A percentile compares a stretch with the other conserved stretches of the same genome.
Evolutionary conservation across 2,113 vertebrate genomes (phyloP).

Genomic region (Sinocyclocheilus maitianheensis): DNA sequence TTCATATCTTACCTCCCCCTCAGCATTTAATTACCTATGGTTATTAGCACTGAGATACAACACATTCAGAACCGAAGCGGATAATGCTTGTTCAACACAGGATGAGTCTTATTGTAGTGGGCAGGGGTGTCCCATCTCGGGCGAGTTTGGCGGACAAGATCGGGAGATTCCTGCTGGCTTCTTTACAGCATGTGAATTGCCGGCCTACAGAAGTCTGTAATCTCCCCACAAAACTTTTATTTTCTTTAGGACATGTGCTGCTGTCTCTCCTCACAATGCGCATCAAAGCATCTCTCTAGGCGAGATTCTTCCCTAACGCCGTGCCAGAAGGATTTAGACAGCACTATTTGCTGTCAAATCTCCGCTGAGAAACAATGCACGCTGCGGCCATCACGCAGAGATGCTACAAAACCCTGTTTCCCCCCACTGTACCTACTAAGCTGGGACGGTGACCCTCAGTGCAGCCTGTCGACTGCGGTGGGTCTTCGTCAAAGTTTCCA

Average conservation of each 20-base stretch:
- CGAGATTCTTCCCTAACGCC: constrained; percentile 60
- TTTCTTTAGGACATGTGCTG: constrained; percentile 66
- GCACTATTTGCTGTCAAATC: constrained; percentile 69
- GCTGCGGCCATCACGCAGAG: constrained; percentile 66
- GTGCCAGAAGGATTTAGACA: constrained; percentile 64
- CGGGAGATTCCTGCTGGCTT: constrained; percentile 77
- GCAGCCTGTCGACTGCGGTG: constrained; percentile 62
- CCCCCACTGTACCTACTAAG: constrained; percentile 65
- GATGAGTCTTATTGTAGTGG: constrained; percentile 49
- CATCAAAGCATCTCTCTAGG: constrained; percentile 52
- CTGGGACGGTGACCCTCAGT: constrained; percentile 56
- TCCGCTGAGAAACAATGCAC: constrained; percentile 67
- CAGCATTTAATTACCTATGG: constrained; percentile 53
- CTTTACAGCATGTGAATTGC: constrained; percentile 75
- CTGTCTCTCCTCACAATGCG: constrained; percentile 57
- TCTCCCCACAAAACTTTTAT: constrained; percentile 69
- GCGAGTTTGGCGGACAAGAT: constrained; percentile 70
- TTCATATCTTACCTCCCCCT: constrained; percentile 54
- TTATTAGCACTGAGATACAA: constrained; percentile 44
- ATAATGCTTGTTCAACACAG: constrained; percentile 67
- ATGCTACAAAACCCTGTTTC: constrained; percentile 68
- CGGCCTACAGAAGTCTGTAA: constrained; percentile 78
- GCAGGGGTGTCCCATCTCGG: constrained; percentile 58
- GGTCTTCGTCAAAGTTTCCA: constrained; percentile 62
- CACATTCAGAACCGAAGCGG: constrained; percentile 49